Conservation (phyloP, 2,888 invertebrate genomes). For the Melieria omissa region DNA sequence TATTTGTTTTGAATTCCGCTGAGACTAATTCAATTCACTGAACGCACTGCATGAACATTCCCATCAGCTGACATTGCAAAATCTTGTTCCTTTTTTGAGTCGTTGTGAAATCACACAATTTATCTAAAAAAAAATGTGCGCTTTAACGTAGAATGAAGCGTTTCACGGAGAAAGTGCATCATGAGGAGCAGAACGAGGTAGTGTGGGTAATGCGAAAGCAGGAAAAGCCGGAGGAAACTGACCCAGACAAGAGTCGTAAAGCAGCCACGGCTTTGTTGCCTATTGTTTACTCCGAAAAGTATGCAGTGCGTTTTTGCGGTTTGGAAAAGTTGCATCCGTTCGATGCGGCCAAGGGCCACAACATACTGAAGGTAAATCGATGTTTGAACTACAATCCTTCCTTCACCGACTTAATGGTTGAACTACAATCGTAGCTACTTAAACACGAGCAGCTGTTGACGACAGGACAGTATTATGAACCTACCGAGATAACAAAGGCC, state of each 20-base stretch:
- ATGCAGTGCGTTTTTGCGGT: slow-evolving; percentile 84
- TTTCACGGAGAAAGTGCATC: slow-evolving; percentile 49
- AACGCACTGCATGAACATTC: too few species aligned
- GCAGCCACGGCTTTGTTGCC: slow-evolving; percentile 69
- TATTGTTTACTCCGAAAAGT: slow-evolving; percentile 80
- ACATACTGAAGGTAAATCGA: slow-evolving; percentile 73
- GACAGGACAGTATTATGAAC: slow-evolving; percentile 74
- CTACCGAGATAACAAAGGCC: slow-evolving; percentile 76
- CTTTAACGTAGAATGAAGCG: slow-evolving; percentile 47
- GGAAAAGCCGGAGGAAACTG: slow-evolving; percentile 27
- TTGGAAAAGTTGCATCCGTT: slow-evolving; percentile 88
- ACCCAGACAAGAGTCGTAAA: slow-evolving; percentile 22
- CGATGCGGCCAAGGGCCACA: slow-evolving; percentile 88
- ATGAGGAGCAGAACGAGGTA: slow-evolving; percentile 46
- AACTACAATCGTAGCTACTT: slow-evolving; percentile 66
- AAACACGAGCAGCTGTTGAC: slow-evolving; percentile 73
- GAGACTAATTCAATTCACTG: too few species aligned
- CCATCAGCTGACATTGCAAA: too few species aligned
- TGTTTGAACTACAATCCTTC: not conserved
- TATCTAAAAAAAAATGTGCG: not conserved
- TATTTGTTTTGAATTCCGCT: too few species aligned
- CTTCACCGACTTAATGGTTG: not conserved
- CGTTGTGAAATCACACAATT: not conserved
- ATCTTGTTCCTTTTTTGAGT: too few species aligned
- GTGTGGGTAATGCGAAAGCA: slow-evolving; percentile 49